Evolutionary conservation across 2,113 vertebrate species (phyloP).

Genomic region (Balaeniceps rex): DNA sequence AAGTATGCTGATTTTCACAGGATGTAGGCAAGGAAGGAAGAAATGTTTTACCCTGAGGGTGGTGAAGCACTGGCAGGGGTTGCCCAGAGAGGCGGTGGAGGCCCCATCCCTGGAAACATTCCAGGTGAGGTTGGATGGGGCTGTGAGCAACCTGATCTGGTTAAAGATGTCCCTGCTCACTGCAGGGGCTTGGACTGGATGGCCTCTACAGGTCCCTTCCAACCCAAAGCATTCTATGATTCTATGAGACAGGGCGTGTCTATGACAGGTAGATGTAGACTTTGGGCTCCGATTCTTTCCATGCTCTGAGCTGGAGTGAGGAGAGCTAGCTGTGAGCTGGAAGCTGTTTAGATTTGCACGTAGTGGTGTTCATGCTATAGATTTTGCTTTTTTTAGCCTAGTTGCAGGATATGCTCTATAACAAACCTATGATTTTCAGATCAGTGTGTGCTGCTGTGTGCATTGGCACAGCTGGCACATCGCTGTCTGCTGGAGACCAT

Average conservation of each 20-base stretch:
- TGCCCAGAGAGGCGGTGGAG: neutral
- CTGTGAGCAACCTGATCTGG: neutral
- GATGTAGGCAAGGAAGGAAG: neutral
- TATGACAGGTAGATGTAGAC: neutral
- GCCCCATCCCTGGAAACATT: neutral
- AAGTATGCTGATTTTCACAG: neutral
- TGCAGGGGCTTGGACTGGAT: neutral
- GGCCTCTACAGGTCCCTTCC: neutral
- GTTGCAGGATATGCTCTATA: neutral
- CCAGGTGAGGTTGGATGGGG: neutral
- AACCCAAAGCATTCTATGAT: neutral
- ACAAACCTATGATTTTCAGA: neutral
- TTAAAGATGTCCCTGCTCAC: neutral
- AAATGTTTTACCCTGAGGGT: rapidly evolving
- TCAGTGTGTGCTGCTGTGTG: neutral
- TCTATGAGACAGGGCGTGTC: neutral
- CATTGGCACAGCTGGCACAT: neutral
- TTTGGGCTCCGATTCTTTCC: neutral
- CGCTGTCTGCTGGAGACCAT: neutral
- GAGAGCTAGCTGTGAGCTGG: neutral
- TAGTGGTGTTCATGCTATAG: neutral
- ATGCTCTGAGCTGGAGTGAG: neutral
- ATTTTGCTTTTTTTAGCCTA: neutral
- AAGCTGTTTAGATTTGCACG: neutral
- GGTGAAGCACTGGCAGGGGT: neutral